phyloP scores from a whole-genome alignment of 2,888 invertebrate genomes.

The Cantharis lateralis region DNA sequence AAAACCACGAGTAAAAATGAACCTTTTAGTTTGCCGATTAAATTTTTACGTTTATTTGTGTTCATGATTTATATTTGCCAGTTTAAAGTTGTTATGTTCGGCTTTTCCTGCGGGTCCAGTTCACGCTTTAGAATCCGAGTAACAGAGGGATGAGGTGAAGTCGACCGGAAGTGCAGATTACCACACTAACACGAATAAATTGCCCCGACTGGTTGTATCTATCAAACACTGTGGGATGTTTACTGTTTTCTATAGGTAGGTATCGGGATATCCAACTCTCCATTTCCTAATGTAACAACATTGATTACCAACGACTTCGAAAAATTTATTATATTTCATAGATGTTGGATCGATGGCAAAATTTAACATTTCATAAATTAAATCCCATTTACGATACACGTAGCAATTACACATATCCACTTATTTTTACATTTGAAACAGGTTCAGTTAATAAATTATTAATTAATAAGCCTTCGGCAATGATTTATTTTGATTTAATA shows the following conservation, averaged over 20 bases:
- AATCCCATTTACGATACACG: too few relatives aligned
- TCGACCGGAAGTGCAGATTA: conserved; percentile 52
- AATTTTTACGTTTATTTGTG: conserved; percentile 41
- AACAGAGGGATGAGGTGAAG: conserved; percentile 39
- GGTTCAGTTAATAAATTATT: too few relatives aligned
- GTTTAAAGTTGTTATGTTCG: conserved; percentile 23
- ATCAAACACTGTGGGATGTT: conserved; percentile 39
- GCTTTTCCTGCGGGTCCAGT: conserved; percentile 16
- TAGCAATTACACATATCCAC: too few relatives aligned
- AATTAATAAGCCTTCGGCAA: too few relatives aligned
- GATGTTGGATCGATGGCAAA: too few relatives aligned
- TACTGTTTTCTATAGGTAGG: conserved; percentile 3
- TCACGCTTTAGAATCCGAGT: conserved; percentile 17
- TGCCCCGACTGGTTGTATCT: conserved; percentile 44
- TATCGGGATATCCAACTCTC: not conserved
- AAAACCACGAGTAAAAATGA: conserved; percentile 45
- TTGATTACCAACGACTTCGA: not conserved
- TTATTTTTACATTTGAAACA: too few relatives aligned
- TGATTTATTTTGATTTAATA: too few relatives aligned
- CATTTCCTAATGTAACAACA: not conserved
- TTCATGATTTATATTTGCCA: conserved; percentile 25
- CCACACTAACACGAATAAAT: conserved; percentile 50
- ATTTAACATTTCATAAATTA: too few relatives aligned
- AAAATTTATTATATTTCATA: not conserved
- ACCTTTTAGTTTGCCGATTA: conserved; percentile 46